Percentiles rank a stretch among this genome's conserved stretches.
Evolutionary conservation across 1,140 invertebrate genomes (phyloP).

Genomic region (Heliconius himera): DNA sequence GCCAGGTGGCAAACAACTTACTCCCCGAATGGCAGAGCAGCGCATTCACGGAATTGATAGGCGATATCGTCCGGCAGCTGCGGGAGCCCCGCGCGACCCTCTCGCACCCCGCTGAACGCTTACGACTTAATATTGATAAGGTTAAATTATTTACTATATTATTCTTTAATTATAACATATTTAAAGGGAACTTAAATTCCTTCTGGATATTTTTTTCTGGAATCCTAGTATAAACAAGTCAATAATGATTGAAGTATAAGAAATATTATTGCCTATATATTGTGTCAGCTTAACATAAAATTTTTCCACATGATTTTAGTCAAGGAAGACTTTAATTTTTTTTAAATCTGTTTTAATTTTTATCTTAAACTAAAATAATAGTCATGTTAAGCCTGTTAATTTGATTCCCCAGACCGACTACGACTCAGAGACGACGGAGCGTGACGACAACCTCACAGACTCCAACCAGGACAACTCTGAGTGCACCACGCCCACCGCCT

Average conservation of each 20-base stretch:
- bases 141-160: conserved; percentile 36
- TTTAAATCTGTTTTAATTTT: too few relatives aligned
- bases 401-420: conserved; percentile 63
- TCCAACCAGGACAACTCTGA: conserved; percentile 81
- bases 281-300: too few relatives aligned
- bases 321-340: too few relatives aligned
- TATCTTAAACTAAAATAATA: neutral
- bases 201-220: too few relatives aligned
- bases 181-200: too few relatives aligned
- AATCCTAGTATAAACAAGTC: too few relatives aligned
- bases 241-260: too few relatives aligned
- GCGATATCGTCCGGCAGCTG: conserved; percentile 92
- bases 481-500: conserved; percentile 78
- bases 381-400: neutral
- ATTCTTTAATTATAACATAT: too few relatives aligned
- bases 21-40: conserved; percentile 91
- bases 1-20: conserved; percentile 92
- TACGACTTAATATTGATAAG: conserved; percentile 75
- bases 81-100: conserved; percentile 85
- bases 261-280: too few relatives aligned
- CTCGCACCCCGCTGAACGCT: conserved; percentile 50
- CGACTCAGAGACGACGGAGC: conserved; percentile 77
- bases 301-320: too few relatives aligned
- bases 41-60: conserved; percentile 91
- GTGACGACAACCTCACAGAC: conserved; percentile 79